Evolutionary conservation across 2,888 invertebrate species (phyloP).

Genomic region (Orthosia gracilis): DNA sequence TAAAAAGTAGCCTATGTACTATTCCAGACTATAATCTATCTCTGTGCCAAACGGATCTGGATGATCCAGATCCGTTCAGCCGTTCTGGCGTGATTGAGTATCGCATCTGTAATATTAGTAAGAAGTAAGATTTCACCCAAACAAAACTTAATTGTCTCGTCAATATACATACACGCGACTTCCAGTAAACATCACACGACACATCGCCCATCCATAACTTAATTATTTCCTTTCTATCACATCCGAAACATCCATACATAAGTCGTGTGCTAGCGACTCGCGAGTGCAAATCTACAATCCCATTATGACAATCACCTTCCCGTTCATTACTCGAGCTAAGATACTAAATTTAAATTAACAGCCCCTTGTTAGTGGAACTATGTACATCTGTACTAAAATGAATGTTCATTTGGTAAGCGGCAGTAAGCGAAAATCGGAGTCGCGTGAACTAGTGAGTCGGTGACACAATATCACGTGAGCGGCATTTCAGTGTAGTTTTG

Average conservation of each 20-base stretch:
- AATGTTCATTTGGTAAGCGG: constrained; percentile 86
- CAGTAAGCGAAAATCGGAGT: constrained; percentile 79
- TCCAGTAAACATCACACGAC: constrained; percentile 17
- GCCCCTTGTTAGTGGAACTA: constrained; percentile 89
- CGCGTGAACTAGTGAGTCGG: constrained; percentile 63
- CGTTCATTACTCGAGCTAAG: constrained; percentile 89
- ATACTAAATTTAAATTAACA: constrained; percentile 91
- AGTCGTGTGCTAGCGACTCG: constrained; percentile 65
- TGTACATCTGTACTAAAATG: constrained; percentile 84
- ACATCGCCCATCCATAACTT: constrained; percentile 51
- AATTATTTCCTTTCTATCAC: constrained; percentile 64
- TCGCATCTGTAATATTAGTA: no score
- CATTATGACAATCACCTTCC: constrained; percentile 90
- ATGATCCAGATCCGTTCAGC: no score
- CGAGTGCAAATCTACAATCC: constrained; percentile 82
- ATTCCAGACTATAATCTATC: no score
- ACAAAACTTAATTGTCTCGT: constrained; percentile 20
- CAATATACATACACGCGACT: constrained; percentile 12
- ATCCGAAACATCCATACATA: constrained; percentile 31
- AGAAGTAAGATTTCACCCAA: background rate
- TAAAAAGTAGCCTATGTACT: no score
- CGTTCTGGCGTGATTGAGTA: no score
- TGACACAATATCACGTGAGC: constrained; percentile 61
- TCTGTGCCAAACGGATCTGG: no score
- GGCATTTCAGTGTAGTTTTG: constrained; percentile 37